A percentile compares a stretch with the other conserved stretches of the same genome.
Evolutionary conservation across 1,140 invertebrate genomes (phyloP).

Genomic region (Aphis craccivora): DNA sequence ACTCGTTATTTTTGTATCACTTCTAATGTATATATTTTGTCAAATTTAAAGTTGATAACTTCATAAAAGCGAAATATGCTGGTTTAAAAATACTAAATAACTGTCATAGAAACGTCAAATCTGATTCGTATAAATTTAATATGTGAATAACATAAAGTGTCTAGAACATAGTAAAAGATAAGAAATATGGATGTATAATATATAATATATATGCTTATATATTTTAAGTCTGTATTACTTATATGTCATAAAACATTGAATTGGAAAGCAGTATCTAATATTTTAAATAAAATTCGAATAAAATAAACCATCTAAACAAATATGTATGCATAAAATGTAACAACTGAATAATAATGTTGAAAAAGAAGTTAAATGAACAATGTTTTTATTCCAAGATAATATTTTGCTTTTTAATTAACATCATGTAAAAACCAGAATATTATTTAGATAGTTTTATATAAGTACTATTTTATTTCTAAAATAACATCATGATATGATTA

Average conservation of each 20-base stretch:
- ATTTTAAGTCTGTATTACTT: neutral
- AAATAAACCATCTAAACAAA: neutral
- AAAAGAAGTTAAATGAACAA: neutral
- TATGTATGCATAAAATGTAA: neutral
- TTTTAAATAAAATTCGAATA: conserved; percentile 5
- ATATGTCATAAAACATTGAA: neutral
- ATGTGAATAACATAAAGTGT: neutral
- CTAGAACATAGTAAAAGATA: neutral
- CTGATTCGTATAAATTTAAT: neutral
- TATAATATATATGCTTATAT: neutral
- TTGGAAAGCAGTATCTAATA: neutral
- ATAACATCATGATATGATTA: neutral
- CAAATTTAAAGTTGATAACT: neutral
- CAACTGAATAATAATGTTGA: conserved; percentile 11
- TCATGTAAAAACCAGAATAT: neutral
- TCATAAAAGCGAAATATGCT: neutral
- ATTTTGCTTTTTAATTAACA: neutral
- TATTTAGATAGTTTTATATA: neutral
- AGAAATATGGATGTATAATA: neutral
- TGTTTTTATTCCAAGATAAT: neutral
- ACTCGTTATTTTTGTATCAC: too few species aligned
- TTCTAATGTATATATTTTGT: neutral
- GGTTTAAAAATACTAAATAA: neutral
- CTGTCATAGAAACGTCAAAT: neutral
- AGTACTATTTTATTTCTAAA: neutral